A percentile compares a stretch with the other conserved stretches of the same genome.
Conservation (phyloP, 2,888 invertebrate species). For the Acleris emargana region DNA sequence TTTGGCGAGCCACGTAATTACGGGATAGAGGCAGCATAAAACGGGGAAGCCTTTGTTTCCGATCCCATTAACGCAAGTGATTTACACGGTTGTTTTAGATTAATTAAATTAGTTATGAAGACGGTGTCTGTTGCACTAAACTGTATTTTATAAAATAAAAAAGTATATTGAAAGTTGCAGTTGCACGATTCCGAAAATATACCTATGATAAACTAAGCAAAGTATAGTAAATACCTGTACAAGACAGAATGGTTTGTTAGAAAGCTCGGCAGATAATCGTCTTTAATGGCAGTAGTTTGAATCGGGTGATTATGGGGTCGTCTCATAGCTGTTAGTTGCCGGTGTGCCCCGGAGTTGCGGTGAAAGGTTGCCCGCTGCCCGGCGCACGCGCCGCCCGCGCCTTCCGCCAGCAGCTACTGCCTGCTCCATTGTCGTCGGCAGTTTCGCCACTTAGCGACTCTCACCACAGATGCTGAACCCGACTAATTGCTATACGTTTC, state of each 20-base stretch:
- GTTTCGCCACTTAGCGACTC: constrained; percentile 79
- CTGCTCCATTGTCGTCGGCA: constrained; percentile 62
- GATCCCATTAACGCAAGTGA: constrained; percentile 48
- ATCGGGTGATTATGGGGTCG: constrained; percentile 13
- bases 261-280: constrained; percentile 13
- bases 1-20: constrained; percentile 50
- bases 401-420: constrained; percentile 50
- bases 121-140: too few species aligned
- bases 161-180: too few species aligned
- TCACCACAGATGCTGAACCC: constrained; percentile 69
- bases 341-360: constrained; percentile 41
- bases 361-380: constrained; percentile 77
- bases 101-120: constrained; percentile 43
- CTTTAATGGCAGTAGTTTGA: constrained; percentile 21
- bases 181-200: too few species aligned
- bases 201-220: too few species aligned
- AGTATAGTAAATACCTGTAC: too few species aligned
- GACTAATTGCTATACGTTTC: constrained; percentile 72
- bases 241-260: background rate
- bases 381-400: constrained; percentile 49
- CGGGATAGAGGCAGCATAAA: constrained; percentile 47
- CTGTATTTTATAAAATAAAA: too few species aligned
- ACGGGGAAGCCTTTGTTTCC: constrained; percentile 50
- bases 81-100: constrained; percentile 49
- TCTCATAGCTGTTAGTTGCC: constrained; percentile 11